phyloP scores from a whole-genome alignment of 1,140 invertebrate species.

The Brachionus sp. region DNA sequence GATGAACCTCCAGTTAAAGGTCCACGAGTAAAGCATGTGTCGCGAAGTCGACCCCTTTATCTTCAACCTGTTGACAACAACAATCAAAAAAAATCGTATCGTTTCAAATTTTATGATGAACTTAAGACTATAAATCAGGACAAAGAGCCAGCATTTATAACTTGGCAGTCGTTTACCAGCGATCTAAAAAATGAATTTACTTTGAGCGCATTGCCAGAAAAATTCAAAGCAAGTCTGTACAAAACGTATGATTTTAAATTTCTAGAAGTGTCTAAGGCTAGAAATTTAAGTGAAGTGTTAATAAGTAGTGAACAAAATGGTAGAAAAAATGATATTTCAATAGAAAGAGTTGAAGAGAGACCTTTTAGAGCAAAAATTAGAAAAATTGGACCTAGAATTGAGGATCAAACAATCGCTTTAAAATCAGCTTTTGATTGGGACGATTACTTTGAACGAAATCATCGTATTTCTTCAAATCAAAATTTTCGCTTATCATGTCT shows the following conservation, averaged over 20 bases:
- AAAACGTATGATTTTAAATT: slow-evolving; percentile 28
- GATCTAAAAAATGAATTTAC: slow-evolving; percentile 30
- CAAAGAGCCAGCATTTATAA: background rate
- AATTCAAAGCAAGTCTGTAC: background rate
- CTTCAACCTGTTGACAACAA: background rate
- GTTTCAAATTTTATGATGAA: slow-evolving; percentile 4
- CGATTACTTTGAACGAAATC: slow-evolving; percentile 40
- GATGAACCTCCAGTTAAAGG: background rate
- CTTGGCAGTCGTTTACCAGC: slow-evolving; percentile 25
- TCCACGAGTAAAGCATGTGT: slow-evolving; percentile 26
- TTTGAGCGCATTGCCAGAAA: slow-evolving; percentile 24
- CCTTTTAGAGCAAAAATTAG: slow-evolving; percentile 19
- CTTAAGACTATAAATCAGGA: slow-evolving; percentile 6
- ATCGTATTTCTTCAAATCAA: slow-evolving; percentile 38
- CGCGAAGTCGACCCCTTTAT: background rate
- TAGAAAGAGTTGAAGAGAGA: background rate
- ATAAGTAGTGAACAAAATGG: background rate
- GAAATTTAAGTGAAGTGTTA: background rate
- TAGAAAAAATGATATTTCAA: background rate
- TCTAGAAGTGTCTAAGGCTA: background rate
- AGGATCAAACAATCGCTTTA: background rate
- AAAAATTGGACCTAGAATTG: background rate
- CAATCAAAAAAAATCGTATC: background rate
- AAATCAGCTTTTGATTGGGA: slow-evolving; percentile 30
- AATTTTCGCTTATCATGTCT: slow-evolving; percentile 34